A percentile compares a stretch with the other conserved stretches of the same genome.
phyloP scores from a whole-genome alignment of 2,113 vertebrate species.

The Benitochromis conjunctus region DNA sequence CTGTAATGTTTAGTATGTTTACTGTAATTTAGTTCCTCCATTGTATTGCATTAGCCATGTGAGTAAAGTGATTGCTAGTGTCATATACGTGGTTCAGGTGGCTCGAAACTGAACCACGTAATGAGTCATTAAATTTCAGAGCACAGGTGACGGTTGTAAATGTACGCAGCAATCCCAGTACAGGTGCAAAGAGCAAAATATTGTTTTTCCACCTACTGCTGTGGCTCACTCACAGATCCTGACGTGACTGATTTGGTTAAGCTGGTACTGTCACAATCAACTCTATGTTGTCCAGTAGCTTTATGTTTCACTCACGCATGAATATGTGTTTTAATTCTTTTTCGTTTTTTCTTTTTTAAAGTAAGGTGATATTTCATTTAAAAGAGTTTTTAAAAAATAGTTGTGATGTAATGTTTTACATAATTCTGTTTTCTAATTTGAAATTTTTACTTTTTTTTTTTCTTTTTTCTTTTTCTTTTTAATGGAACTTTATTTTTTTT shows the following conservation, averaged over 20 bases:
- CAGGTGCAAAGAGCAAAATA: neutral
- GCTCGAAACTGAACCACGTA: neutral
- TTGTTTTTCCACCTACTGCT: neutral
- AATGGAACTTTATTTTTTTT: neutral
- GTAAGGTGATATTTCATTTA: neutral
- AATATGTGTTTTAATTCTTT: neutral
- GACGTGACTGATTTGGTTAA: neutral
- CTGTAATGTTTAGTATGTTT: neutral
- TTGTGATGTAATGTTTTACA: neutral
- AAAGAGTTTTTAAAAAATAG: neutral
- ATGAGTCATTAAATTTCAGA: neutral
- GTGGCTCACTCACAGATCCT: neutral
- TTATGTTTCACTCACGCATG: neutral
- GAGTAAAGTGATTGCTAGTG: neutral
- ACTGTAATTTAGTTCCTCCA: neutral
- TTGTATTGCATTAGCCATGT: neutral
- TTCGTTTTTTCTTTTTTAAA: neutral
- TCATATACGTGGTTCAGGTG: neutral
- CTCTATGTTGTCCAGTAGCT: neutral
- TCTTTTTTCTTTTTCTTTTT: neutral
- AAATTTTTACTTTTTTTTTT: neutral
- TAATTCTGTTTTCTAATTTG: neutral
- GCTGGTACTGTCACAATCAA: neutral
- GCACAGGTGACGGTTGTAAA: neutral
- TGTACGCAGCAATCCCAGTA: neutral